phyloP scores from a whole-genome alignment of 1,140 invertebrate genomes.

The Plodia interpunctella region DNA sequence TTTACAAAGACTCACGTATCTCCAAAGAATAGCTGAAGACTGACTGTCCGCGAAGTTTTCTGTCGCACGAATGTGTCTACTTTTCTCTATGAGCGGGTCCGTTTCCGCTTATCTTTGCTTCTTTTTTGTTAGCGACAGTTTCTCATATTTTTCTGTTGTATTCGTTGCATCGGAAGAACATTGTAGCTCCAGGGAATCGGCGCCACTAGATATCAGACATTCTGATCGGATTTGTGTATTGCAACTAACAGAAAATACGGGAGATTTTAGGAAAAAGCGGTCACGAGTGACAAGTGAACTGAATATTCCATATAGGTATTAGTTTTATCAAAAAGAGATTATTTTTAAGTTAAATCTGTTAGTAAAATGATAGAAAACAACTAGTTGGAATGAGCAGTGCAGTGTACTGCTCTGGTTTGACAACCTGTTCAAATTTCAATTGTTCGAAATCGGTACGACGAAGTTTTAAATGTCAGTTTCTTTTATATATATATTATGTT shows the following conservation, averaged over 20 bases:
- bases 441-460: no score
- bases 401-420: no score
- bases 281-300: neutral
- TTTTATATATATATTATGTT: no score
- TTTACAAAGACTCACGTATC: slow-evolving; percentile 43
- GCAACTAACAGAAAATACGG: neutral
- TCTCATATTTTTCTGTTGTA: slow-evolving; percentile 57
- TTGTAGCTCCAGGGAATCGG: slow-evolving; percentile 8
- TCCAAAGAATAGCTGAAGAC: slow-evolving; percentile 50
- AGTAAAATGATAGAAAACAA: no score
- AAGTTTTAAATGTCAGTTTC: no score
- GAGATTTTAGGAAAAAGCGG: neutral
- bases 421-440: no score
- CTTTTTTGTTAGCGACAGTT: slow-evolving; percentile 55
- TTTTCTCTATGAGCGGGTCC: slow-evolving; percentile 67
- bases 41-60: slow-evolving; percentile 61
- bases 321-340: no score
- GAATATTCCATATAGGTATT: no score
- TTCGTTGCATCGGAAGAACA: slow-evolving; percentile 42
- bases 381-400: no score
- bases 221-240: slow-evolving; percentile 16
- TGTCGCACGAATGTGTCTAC: slow-evolving; percentile 55
- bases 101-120: slow-evolving; percentile 68
- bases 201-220: slow-evolving; percentile 14
- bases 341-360: no score